A percentile compares a stretch with the other conserved stretches of the same genome.
phyloP scores from a whole-genome alignment of 2,113 vertebrate species.

The Sapayoa aenigma region DNA sequence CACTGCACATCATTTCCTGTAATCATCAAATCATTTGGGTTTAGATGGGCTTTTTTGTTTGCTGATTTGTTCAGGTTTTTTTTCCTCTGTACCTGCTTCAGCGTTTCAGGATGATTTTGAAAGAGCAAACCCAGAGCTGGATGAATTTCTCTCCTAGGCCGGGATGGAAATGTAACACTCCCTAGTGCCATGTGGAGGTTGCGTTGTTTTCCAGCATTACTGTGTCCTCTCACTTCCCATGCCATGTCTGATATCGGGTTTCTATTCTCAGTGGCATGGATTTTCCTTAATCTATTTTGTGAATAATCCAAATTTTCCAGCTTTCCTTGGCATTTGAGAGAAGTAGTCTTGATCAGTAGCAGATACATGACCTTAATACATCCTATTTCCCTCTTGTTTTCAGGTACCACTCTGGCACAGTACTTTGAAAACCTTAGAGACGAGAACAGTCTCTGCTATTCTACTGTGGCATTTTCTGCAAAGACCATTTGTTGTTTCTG shows the following conservation, averaged over 20 bases:
- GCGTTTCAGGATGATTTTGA: not conserved
- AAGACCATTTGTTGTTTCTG: not conserved
- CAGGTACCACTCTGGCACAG: not conserved
- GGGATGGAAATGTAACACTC: not conserved
- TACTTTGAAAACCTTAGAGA: not conserved
- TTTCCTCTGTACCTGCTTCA: not conserved
- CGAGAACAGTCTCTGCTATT: not conserved
- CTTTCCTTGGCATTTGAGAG: not conserved
- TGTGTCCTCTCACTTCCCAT: not conserved
- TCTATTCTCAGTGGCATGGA: not conserved
- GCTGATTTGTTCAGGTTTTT: not conserved
- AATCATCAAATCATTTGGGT: not conserved
- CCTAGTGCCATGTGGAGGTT: not conserved
- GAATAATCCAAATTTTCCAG: not conserved
- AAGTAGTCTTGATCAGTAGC: not conserved
- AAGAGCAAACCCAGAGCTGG: not conserved
- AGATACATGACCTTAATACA: not conserved
- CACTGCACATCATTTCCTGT: slow-evolving; percentile 28
- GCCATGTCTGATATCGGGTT: not conserved
- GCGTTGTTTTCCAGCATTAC: not conserved
- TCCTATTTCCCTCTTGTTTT: not conserved
- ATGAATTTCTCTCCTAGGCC: not conserved
- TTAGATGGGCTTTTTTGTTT: not conserved
- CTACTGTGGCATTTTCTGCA: not conserved
- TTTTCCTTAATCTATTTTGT: not conserved